Evolutionary conservation across 2,797 vertebrate species (phyloP).

Genomic region (Notoglanidium macrostoma): DNA sequence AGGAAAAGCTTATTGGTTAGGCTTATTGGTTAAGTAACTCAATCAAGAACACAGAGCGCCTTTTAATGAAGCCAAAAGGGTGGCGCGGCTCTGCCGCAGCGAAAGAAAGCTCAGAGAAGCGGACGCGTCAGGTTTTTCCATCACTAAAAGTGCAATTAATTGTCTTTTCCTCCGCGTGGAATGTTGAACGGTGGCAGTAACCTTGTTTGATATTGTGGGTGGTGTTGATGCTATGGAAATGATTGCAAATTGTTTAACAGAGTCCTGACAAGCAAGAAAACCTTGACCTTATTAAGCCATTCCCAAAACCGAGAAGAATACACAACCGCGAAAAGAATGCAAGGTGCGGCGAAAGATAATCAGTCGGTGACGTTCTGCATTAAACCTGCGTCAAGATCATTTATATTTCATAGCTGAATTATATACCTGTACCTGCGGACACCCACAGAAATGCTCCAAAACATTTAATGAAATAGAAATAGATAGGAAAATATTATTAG

Average conservation of each 20-base stretch:
- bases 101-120: constrained; percentile 27
- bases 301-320: constrained; percentile 68
- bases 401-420: constrained; percentile 10
- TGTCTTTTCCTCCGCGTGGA: constrained; percentile 54
- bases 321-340: constrained; percentile 65
- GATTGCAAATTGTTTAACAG: constrained; percentile 81
- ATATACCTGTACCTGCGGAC: neutral
- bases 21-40: constrained; percentile 56
- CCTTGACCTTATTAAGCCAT: constrained; percentile 71
- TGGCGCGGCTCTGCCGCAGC: constrained; percentile 19
- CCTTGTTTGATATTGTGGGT: constrained; percentile 80
- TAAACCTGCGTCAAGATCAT: neutral
- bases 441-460: neutral
- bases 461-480: neutral
- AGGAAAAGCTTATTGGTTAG: constrained; percentile 44
- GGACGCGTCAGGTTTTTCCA: constrained; percentile 25
- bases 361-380: constrained; percentile 7
- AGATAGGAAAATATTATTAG: neutral
- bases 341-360: constrained; percentile 66
- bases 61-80: constrained; percentile 49
- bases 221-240: constrained; percentile 80
- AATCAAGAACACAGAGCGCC: constrained; percentile 48
- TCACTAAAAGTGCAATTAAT: constrained; percentile 43
- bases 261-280: constrained; percentile 72
- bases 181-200: constrained; percentile 63